Percentiles rank a stretch among this genome's conserved stretches.
Conservation (phyloP, 2,888 invertebrate genomes). For the Zeuzera pyrina region DNA sequence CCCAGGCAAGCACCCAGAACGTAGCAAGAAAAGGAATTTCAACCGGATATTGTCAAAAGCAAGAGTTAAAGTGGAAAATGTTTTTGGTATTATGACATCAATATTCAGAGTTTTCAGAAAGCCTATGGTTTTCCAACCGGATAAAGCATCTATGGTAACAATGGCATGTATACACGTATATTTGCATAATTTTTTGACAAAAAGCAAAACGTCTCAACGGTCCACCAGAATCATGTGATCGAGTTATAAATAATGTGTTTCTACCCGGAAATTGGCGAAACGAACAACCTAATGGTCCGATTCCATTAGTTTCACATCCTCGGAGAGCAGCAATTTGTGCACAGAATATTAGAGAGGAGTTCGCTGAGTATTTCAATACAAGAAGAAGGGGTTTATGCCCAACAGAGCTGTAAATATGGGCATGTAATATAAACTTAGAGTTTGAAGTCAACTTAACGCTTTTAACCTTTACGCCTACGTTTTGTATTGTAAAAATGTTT, state of each 20-base stretch:
- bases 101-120: conserved; percentile 7
- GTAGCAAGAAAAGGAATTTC: no score
- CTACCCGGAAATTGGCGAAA: no score
- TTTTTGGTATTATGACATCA: conserved; percentile 7
- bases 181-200: conserved; percentile 8
- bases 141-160: conserved; percentile 5
- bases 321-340: conserved; percentile 3
- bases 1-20: no score
- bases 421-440: no score
- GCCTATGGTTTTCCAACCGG: conserved; percentile 6
- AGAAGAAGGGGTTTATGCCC: no score
- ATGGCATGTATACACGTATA: conserved; percentile 6
- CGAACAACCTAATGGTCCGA: conserved; percentile 3
- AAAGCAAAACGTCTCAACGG: conserved; percentile 5
- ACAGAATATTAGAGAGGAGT: conserved; percentile 5
- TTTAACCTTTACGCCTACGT: no score
- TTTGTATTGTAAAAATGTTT: no score
- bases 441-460: no score
- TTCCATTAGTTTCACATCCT: conserved; percentile 4
- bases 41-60: conserved; percentile 6
- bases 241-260: conserved; percentile 5
- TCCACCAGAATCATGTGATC: conserved; percentile 6
- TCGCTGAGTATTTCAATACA: conserved; percentile 6
- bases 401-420: no score
- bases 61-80: conserved; percentile 8